Conservation (phyloP, 2,113 vertebrate species). For the Bostrychus sinensis region DNA sequence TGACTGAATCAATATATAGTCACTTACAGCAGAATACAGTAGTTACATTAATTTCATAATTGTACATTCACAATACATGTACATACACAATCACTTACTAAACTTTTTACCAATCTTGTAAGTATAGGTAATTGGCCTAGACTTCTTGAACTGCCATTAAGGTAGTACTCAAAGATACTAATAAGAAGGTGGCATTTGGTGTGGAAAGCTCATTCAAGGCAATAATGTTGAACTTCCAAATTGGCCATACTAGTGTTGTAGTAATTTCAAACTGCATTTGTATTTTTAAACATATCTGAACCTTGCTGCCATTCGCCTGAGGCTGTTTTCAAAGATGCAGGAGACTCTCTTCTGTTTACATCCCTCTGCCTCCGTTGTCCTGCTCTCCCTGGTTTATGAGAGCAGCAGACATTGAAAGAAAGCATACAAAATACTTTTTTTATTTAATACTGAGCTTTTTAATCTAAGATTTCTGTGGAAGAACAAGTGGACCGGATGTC, state of each 20-base stretch:
- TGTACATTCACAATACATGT: no score
- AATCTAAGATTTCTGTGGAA: conserved; percentile 41
- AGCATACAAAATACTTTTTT: conserved; percentile 24
- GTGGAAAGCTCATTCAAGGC: conserved; percentile 18
- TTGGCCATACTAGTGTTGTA: conserved; percentile 8
- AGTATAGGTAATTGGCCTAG: no score
- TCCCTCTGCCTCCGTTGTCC: conserved; percentile 15
- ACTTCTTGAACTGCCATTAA: no score
- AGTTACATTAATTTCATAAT: no score
- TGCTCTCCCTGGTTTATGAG: conserved; percentile 9
- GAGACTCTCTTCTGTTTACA: conserved; percentile 17
- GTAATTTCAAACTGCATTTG: conserved; percentile 9
- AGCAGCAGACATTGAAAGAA: conserved; percentile 30
- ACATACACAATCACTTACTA: no score
- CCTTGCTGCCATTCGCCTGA: conserved; percentile 7
- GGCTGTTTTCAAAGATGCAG: conserved; percentile 29
- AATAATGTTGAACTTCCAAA: conserved; percentile 22
- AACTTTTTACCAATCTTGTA: no score
- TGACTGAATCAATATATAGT: no score
- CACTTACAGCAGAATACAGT: no score
- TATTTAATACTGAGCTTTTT: conserved; percentile 41
- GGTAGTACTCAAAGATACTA: no score
- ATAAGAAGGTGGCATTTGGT: neutral
- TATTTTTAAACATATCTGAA: conserved; percentile 18
- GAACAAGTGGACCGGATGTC: conserved; percentile 51